Percentiles rank a stretch among this genome's conserved stretches.
Conservation (phyloP, 2,113 vertebrate species). For the Xerus inauris region DNA sequence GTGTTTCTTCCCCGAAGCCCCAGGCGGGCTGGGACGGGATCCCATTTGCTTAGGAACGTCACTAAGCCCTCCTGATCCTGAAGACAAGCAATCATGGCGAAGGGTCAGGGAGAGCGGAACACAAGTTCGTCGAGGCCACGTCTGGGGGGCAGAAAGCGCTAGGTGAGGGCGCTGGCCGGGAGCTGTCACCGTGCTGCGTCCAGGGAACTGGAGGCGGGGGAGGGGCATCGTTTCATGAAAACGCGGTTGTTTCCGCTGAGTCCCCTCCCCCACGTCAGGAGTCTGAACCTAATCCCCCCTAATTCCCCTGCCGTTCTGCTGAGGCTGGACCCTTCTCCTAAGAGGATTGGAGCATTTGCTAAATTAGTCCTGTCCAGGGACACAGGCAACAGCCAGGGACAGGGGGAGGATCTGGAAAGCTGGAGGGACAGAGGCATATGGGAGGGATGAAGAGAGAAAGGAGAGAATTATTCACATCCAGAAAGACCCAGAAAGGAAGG, state of each 20-base stretch:
- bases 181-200: no score
- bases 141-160: no score
- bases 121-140: no score
- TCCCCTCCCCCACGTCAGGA: neutral
- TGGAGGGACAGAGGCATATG: neutral
- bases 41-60: no score
- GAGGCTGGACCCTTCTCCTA: constrained; percentile 51
- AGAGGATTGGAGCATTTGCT: constrained; percentile 77
- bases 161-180: neutral
- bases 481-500: neutral
- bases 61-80: neutral
- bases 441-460: neutral
- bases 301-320: constrained; percentile 67
- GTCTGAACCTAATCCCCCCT: constrained; percentile 52
- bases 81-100: neutral
- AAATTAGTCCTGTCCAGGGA: constrained; percentile 66
- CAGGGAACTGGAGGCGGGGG: neutral
- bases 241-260: neutral
- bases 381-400: neutral
- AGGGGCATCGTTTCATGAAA: neutral
- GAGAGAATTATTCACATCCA: neutral
- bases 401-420: neutral
- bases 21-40: no score
- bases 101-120: no score
- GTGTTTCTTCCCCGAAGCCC: no score